phyloP scores from a whole-genome alignment of 2,797 vertebrate genomes.

The Gallinago solitaria region DNA sequence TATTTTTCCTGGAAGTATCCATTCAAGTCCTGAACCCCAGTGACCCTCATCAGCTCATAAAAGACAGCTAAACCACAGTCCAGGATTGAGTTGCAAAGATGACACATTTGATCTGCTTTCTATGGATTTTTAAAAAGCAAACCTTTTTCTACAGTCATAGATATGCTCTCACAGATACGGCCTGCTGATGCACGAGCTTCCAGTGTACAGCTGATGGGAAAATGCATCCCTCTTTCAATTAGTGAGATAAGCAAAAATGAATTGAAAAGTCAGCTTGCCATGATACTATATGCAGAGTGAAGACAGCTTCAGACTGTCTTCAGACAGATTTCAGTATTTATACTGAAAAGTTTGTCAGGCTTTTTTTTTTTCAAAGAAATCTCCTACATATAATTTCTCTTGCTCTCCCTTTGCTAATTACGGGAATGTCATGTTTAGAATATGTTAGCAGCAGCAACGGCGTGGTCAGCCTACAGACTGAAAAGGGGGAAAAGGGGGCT shows the following conservation, averaged over 20 bases:
- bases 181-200: not conserved
- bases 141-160: not conserved
- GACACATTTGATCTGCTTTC: not conserved
- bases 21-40: not conserved
- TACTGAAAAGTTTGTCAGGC: not conserved
- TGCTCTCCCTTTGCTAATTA: not conserved
- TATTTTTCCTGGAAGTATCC: slow-evolving; percentile 27
- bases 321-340: not conserved
- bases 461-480: not conserved
- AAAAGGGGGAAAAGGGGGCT: not conserved
- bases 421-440: not conserved
- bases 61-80: not conserved
- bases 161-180: not conserved
- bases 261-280: not conserved
- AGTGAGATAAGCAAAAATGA: not conserved
- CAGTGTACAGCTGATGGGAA: not conserved
- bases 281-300: not conserved
- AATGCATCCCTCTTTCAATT: not conserved
- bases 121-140: slow-evolving; percentile 8
- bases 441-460: not conserved
- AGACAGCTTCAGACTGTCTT: not conserved
- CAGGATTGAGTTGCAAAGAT: not conserved
- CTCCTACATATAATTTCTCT: not conserved
- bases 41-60: slow-evolving; percentile 6
- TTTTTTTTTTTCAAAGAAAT: not conserved